Percentiles rank a stretch among this genome's conserved stretches.
These are phyloP conservation scores for Pogonophryne albipinna DNA, from an alignment of 2,797 vertebrate genomes.

Conservation along the genomic window DNA sequence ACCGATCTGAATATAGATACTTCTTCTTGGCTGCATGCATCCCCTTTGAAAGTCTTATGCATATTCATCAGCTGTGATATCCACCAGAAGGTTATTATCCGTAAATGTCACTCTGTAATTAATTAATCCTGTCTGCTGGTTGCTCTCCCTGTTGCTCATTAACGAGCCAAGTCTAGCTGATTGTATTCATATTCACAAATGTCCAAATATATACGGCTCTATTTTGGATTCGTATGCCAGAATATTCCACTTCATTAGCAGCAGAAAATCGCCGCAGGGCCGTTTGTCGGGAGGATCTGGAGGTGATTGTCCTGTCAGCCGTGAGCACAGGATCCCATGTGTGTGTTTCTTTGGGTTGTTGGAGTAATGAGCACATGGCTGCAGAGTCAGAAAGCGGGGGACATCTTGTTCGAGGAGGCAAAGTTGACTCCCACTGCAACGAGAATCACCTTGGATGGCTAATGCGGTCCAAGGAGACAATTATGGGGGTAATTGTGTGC, in stretches of 20 bases:
- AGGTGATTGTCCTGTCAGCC: slow-evolving; percentile 46
- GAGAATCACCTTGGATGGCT: slow-evolving; percentile 75
- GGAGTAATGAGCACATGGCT: slow-evolving; percentile 47
- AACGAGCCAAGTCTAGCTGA: slow-evolving; percentile 81
- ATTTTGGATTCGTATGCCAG: slow-evolving; percentile 70
- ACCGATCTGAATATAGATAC: slow-evolving; percentile 74
- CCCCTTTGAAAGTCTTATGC: slow-evolving; percentile 74
- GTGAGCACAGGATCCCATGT: slow-evolving; percentile 38
- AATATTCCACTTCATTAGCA: slow-evolving; percentile 76
- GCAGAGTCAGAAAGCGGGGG: slow-evolving; percentile 37
- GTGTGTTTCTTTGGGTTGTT: slow-evolving; percentile 45
- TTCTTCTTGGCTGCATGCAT: slow-evolving; percentile 74
- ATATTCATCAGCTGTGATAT: slow-evolving; percentile 83
- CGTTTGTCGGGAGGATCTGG: slow-evolving; percentile 62
- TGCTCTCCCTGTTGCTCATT: slow-evolving; percentile 78
- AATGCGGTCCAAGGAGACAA: slow-evolving; percentile 77
- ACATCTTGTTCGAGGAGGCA: slow-evolving; percentile 38
- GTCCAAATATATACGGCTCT: slow-evolving; percentile 69
- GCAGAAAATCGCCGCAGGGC: slow-evolving; percentile 65
- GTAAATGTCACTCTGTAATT: slow-evolving; percentile 87
- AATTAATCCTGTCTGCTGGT: slow-evolving; percentile 84
- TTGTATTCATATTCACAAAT: slow-evolving; percentile 81
- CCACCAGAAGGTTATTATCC: slow-evolving; percentile 86
- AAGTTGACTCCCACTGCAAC: slow-evolving; percentile 67
- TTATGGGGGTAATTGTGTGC: slow-evolving; percentile 79